Evolutionary conservation across 2,113 vertebrate genomes (phyloP), one percentile per base, ranked within the genome.

Genomic region (Meriones unguiculatus): DNA sequence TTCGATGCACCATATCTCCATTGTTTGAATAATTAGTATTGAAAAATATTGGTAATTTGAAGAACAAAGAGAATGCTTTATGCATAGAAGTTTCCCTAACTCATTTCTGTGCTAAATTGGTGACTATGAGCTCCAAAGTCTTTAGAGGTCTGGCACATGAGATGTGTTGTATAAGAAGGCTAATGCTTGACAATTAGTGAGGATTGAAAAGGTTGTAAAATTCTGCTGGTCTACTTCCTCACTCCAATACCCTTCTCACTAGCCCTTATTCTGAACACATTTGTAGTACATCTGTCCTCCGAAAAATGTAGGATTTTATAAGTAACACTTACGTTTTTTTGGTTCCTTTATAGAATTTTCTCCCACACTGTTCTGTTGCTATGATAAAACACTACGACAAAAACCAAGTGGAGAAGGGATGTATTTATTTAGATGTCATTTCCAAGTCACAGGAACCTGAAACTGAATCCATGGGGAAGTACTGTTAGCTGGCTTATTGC

Each of bases 291-390:
- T 38, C 84, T 64, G 10, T 7, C 41, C 18, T 41, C 17, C 14
- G 12, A 90, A 92, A 41, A 57, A 41, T 88, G 12, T 35, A 24
- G 80, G 11, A 50, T 73, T 97, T 67, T 85, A 81, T 28, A 10
- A 62, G 13, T 46, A 88, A 94, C 67, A 87, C 4, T 69, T 95
- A 59, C 80, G 11, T 75, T 90, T 88, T 80, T 75, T 22, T 91
- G 18, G 24, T 86, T 8, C 13, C 3, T 35, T 85, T n/a, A 62
- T 82, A 46, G n/a, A 50, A 67, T 7, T 41, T 32, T 25, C 38
- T 78, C 41, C 11, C 18, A 52, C 11, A 35, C 13, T 64, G 7
- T 84, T 64, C 4, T 2, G 14, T 65, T 67, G 84, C 41, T 67
- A 67, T 67, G 38, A 50, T 32, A 86, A 67, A 86, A 35, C 38